Evolutionary conservation across 2,888 invertebrate genomes (phyloP).

Genomic region (Caenorhabditis doughertyi): DNA sequence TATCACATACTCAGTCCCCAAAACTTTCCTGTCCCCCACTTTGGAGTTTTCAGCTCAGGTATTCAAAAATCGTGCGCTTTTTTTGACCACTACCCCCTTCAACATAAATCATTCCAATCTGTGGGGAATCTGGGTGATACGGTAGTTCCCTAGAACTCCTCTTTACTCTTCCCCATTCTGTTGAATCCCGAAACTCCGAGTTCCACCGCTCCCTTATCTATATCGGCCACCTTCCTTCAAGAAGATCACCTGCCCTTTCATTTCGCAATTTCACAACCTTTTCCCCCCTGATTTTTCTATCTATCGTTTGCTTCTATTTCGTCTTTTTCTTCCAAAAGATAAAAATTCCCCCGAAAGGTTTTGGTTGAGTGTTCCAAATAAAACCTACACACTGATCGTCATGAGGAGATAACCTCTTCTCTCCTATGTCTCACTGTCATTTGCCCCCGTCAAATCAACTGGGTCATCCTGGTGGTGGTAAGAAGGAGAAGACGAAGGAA

Average conservation of each 20-base stretch:
- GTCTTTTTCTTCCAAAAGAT: not conserved
- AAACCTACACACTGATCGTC: conserved; percentile 12
- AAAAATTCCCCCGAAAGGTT: conserved; percentile 17
- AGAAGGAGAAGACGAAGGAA: not conserved
- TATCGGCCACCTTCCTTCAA: not conserved
- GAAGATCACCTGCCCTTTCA: conserved; percentile 19
- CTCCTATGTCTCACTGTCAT: not conserved
- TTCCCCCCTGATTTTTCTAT: no score
- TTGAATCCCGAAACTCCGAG: not conserved
- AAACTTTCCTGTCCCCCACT: no score
- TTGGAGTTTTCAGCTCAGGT: no score
- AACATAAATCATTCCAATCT: no score
- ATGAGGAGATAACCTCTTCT: conserved; percentile 24
- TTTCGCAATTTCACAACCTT: conserved; percentile 14
- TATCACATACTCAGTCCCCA: no score
- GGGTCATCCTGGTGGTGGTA: conserved; percentile 43
- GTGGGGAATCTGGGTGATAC: no score
- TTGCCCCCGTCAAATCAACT: conserved; percentile 37
- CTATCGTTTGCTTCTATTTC: not conserved
- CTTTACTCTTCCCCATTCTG: no score
- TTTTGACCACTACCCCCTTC: no score
- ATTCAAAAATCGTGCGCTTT: no score
- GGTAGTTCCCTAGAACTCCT: no score
- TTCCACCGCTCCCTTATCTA: not conserved
- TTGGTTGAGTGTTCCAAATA: conserved; percentile 23